Percentiles rank a stretch among this genome's conserved stretches.
Evolutionary conservation across 2,113 vertebrate genomes (phyloP).

Genomic region (Suncus etruscus): DNA sequence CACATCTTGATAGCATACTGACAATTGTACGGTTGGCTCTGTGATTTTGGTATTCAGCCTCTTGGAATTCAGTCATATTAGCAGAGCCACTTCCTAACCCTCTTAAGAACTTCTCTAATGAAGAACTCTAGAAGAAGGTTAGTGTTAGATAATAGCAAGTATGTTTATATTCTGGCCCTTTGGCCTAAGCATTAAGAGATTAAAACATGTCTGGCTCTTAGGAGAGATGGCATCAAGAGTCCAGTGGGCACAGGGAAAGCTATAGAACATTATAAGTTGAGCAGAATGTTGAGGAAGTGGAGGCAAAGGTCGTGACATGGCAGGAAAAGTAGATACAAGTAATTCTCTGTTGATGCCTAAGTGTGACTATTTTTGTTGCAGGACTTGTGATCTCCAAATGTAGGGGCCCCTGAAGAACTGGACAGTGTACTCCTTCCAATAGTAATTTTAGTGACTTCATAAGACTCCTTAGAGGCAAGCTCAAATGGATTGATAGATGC

Average conservation of each 20-base stretch:
- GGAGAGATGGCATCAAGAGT: constrained; percentile 73
- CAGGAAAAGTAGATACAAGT: background rate
- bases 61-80: constrained; percentile 69
- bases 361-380: background rate
- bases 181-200: constrained; percentile 75
- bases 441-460: constrained; percentile 2
- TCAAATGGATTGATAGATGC: constrained; percentile 18
- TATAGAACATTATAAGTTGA: background rate
- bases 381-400: background rate
- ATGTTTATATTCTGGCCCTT: constrained; percentile 78
- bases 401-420: background rate
- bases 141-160: constrained; percentile 68
- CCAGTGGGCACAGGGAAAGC: background rate
- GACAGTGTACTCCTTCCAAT: background rate
- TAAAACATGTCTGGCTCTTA: constrained; percentile 74
- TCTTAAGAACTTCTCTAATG: background rate
- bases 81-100: background rate
- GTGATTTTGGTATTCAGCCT: constrained; percentile 64
- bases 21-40: constrained; percentile 58
- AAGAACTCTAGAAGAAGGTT: constrained; percentile 11
- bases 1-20: constrained; percentile 42
- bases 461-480: background rate
- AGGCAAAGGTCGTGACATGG: background rate
- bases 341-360: background rate
- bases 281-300: background rate